Base-by-base conservation (phyloP, 2,888 invertebrate species). In the Apotomis capreana region DNA sequence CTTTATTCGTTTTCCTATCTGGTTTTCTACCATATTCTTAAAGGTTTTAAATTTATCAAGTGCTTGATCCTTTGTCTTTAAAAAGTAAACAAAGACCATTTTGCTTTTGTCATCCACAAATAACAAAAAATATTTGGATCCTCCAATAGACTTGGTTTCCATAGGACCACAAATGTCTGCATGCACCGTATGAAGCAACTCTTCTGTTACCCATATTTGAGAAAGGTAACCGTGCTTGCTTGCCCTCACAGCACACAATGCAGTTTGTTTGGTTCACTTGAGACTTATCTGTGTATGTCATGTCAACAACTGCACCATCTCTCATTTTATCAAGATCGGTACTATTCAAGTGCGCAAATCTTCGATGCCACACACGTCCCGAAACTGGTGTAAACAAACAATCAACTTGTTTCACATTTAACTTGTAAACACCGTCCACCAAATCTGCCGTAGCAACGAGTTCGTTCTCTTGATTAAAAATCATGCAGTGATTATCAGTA, bases 101-200 rank as follows among this genome's bases (percentile, higher is more conserved):
- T n/a, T 59, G 40, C 58, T 59, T 13, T 57, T n/a, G 5, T 52
- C 52, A 52, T 52, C 52, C 12, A n/a, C 52, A 51, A 70, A 64
- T 59, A 70, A 15, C 15, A 64, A 9, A 52, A 64, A 64, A 44
- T 71, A 71, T 61, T 49, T 8, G 4, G 54, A n/a, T 49, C 62
- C 67, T n/a, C 52, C 52, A 52, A 52, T 52, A n/a, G 52, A 52
- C n/a, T 5, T 12, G 4, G 52, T 52, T 52, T 52, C 70, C 74
- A 74, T 74, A 0, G 74, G 69, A 10, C 75, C 74, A 71, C 74
- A 73, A 9, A 73, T 13, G 57, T 73, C 70, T 6, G 40, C 36
- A 36, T 70, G 70, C 55, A 51, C 51, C 5, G 15, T 52, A 9
- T 64, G 59, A 46, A 68, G 13, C 10, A 37, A 12, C 6, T n/a